Conservation (phyloP, 2,797 vertebrate species). For the Rhadinocentrus ornatus region DNA sequence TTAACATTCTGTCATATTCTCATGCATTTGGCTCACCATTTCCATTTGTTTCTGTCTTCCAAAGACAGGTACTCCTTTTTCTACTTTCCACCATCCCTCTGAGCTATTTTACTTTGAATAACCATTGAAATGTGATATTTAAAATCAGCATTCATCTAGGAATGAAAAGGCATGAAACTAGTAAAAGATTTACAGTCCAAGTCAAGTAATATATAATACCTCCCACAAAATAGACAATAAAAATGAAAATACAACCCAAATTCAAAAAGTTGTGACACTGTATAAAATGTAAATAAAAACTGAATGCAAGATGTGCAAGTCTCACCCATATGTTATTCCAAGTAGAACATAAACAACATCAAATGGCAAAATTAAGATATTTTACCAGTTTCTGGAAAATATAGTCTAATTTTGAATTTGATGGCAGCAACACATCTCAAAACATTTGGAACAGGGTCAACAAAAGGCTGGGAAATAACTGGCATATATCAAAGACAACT, state of each 20-base stretch:
- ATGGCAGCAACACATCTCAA: no score
- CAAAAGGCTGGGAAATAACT: no score
- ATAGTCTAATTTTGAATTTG: no score
- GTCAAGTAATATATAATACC: neutral
- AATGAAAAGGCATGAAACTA: neutral
- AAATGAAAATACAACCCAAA: neutral
- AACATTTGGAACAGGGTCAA: no score
- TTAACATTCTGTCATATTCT: slow-evolving; percentile 12
- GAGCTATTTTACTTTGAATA: neutral
- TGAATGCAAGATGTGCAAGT: no score
- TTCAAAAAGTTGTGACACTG: no score
- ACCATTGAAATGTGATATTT: no score
- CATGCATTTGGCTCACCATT: slow-evolving; percentile 4
- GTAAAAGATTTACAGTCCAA: neutral
- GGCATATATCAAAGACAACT: no score
- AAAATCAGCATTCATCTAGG: neutral
- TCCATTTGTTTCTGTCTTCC: neutral
- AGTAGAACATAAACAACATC: no score
- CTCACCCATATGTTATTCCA: neutral
- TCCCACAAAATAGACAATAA: neutral
- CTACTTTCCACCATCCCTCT: neutral
- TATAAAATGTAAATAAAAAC: neutral
- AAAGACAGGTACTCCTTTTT: neutral
- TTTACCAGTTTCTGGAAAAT: no score
- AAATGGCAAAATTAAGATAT: neutral